Percentiles rank a stretch among this genome's conserved stretches.
Conservation (phyloP, 1,140 invertebrate genomes). For the Aethina tumida region DNA sequence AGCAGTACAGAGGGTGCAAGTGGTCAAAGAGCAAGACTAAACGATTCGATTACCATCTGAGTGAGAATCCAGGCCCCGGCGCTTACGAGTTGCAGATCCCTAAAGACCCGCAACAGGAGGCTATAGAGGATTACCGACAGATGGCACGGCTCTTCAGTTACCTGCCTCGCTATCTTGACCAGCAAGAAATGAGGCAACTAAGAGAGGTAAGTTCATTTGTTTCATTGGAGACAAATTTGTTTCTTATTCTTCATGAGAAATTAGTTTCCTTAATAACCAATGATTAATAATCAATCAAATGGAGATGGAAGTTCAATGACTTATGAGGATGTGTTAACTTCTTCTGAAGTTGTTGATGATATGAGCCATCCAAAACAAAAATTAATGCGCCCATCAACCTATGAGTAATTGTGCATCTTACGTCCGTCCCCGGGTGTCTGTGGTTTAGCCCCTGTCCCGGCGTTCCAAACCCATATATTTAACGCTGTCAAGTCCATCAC, state of each 20-base stretch:
- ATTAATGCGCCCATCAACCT: not conserved
- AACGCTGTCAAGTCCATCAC: too few relatives aligned
- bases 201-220: slow-evolving; percentile 10
- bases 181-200: slow-evolving; percentile 9
- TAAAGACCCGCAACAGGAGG: slow-evolving; percentile 4
- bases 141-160: slow-evolving; percentile 17
- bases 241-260: not conserved
- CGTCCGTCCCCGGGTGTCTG: too few relatives aligned
- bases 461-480: too few relatives aligned
- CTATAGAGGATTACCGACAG: slow-evolving; percentile 16
- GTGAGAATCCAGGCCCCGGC: slow-evolving; percentile 12
- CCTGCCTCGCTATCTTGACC: slow-evolving; percentile 14
- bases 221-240: not conserved
- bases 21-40: slow-evolving; percentile 11
- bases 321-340: too few relatives aligned
- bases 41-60: slow-evolving; percentile 2
- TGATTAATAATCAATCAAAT: too few relatives aligned
- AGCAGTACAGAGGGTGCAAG: slow-evolving; percentile 12
- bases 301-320: too few relatives aligned
- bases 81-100: slow-evolving; percentile 11
- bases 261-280: too few relatives aligned
- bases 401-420: too few relatives aligned
- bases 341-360: not conserved
- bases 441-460: too few relatives aligned
- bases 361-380: not conserved